A percentile compares a stretch with the other conserved stretches of the same genome.
These are phyloP conservation scores for Syngnathus typhle DNA, from an alignment of 2,113 vertebrate genomes.

Conservation along the genomic window DNA sequence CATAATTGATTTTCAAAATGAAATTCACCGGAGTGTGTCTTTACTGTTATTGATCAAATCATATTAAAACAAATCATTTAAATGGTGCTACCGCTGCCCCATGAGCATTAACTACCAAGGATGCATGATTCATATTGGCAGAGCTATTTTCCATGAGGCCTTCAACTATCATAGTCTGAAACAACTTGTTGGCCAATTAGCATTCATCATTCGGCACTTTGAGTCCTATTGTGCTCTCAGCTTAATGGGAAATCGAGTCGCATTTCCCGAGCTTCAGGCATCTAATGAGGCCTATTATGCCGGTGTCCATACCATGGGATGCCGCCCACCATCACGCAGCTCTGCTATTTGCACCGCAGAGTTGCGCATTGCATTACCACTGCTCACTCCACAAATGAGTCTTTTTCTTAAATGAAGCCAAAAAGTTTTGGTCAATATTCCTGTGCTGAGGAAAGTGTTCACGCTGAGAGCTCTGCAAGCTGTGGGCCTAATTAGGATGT, in stretches of 20 bases:
- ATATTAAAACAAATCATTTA: too few relatives aligned
- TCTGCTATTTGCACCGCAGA: constrained; percentile 16
- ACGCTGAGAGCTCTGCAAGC: constrained; percentile 12
- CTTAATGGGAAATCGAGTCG: constrained; percentile 37
- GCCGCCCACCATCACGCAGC: constrained; percentile 25
- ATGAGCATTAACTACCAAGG: not conserved
- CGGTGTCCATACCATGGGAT: constrained; percentile 12
- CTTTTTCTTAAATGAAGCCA: constrained; percentile 27
- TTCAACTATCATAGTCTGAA: not conserved
- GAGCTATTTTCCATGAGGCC: constrained; percentile 3
- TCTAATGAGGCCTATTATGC: constrained; percentile 45
- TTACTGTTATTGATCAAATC: too few relatives aligned
- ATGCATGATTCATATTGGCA: not conserved
- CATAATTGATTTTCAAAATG: too few relatives aligned
- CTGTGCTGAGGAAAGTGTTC: constrained; percentile 30
- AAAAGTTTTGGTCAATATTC: constrained; percentile 40
- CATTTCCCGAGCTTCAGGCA: constrained; percentile 25
- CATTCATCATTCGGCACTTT: constrained; percentile 17
- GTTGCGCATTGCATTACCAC: constrained; percentile 24
- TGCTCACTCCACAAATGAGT: constrained; percentile 25
- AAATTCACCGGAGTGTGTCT: too few relatives aligned
- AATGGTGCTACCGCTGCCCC: not conserved
- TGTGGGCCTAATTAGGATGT: constrained; percentile 33
- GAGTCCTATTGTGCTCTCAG: constrained; percentile 17
- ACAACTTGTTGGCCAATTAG: constrained; percentile 14